Conservation (phyloP, 1,140 invertebrate genomes). For the Musca vetustissima region DNA sequence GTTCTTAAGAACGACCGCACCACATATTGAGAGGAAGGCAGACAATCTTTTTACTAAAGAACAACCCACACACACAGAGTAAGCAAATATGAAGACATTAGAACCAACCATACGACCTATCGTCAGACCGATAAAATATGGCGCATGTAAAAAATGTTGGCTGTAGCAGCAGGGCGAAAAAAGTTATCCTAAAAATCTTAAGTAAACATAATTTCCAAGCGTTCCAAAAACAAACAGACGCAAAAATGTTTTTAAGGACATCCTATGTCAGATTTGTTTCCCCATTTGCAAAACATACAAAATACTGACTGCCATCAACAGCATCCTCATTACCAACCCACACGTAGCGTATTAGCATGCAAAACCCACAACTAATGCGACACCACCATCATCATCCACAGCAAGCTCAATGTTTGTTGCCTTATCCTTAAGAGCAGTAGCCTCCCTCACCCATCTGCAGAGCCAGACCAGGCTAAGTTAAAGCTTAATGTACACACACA, state of each 20-base stretch:
- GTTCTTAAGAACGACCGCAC: background rate
- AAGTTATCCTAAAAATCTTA: conserved; percentile 18
- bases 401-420: background rate
- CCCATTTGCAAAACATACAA: conserved; percentile 13
- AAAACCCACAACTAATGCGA: background rate
- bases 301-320: no score
- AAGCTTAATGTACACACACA: background rate
- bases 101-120: background rate
- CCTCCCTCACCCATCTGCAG: background rate
- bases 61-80: background rate
- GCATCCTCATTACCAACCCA: background rate
- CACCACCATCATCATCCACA: background rate
- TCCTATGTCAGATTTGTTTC: conserved; percentile 20
- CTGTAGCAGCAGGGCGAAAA: background rate
- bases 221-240: conserved; percentile 21
- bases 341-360: background rate
- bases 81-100: background rate
- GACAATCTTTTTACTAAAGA: no score
- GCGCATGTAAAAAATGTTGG: background rate
- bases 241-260: conserved; percentile 23
- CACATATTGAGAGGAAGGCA: background rate
- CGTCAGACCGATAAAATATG: background rate
- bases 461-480: background rate
- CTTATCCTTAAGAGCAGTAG: no score
- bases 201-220: conserved; percentile 23